Base-by-base conservation (phyloP, 2,797 vertebrate genomes). In the Etheostoma perlongum region DNA sequence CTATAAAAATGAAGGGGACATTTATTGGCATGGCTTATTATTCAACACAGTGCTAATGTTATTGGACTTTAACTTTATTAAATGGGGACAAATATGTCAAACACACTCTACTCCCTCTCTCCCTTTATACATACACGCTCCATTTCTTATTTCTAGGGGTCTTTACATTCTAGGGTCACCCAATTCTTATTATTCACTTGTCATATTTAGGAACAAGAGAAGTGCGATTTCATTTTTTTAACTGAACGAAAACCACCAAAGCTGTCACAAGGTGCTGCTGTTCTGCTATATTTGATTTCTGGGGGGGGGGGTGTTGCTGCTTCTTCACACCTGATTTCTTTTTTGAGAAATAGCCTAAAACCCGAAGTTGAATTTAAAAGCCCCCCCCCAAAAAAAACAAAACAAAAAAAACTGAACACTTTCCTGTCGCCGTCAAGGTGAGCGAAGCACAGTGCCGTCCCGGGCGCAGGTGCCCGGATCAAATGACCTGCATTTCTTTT, bases 381-480 rank as follows among this genome's bases (percentile, higher is more conserved):
- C 36, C 36, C 36, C 36, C 30, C 33, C 27, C 27, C 27, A 30
- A 0, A 40, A 42, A 14, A 0, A 21, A 42, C 25, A 15, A 15
- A 21, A 11, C 3, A n/a, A 15, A 1, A 11, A 40, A 52, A 33
- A 13, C 3, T 3, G 1, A 14, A n/a, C 12, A 25, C 4, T 12
- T 30, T 19, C 3, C 15, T 18, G 14, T 18, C 5, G 13, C 5
- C 13, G 9, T 67, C 9, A 49, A 81, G 74, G 74, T 87, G 86
- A 70, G 58, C 70, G 65, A 16, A 12, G 66, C 67, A 2, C 46
- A 14, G 66, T 53, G 58, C 69, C 23, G 51, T 27, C 33, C 54
- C 36, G 11, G 36, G 76, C 60, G 83, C 89, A 92, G 88, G 87
- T 89, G 89, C 79, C 65, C 42, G 48, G 79, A 78, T 90, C 86